These are phyloP conservation scores for Trogon surrucura DNA, from an alignment of 2,113 vertebrate genomes.

Conservation along the genomic window DNA sequence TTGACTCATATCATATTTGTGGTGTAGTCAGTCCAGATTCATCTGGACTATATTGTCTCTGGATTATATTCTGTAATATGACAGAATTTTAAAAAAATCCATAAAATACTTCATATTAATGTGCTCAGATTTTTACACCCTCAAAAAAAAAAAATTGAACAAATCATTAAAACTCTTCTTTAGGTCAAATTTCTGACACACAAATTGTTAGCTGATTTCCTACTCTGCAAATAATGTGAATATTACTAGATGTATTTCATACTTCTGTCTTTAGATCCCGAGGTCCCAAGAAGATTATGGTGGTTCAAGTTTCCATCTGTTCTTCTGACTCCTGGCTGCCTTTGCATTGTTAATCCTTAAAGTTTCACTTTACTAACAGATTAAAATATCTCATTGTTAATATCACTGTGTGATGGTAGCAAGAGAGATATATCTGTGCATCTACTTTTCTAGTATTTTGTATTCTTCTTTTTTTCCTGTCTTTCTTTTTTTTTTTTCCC, in stretches of 20 bases:
- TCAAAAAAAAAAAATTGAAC: neutral
- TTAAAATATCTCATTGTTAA: neutral
- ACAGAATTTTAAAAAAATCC: neutral
- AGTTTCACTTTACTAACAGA: neutral
- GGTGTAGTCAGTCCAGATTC: neutral
- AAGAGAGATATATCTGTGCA: neutral
- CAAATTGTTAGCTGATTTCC: neutral
- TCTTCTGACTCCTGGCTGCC: neutral
- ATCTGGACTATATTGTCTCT: neutral
- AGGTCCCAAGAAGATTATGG: neutral
- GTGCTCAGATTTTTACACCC: neutral
- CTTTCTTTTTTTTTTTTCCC: neutral
- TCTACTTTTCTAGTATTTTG: neutral
- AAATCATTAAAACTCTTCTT: neutral
- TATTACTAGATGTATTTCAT: neutral
- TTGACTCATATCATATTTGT: neutral
- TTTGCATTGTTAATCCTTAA: neutral
- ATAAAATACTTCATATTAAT: neutral
- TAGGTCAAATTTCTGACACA: neutral
- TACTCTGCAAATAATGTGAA: neutral
- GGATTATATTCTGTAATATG: neutral
- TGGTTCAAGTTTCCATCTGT: neutral
- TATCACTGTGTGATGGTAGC: neutral
- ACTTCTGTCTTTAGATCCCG: neutral
- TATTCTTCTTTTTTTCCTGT: neutral